phyloP scores from a whole-genome alignment of 2,888 invertebrate species.

The Hanleya hanleyi region DNA sequence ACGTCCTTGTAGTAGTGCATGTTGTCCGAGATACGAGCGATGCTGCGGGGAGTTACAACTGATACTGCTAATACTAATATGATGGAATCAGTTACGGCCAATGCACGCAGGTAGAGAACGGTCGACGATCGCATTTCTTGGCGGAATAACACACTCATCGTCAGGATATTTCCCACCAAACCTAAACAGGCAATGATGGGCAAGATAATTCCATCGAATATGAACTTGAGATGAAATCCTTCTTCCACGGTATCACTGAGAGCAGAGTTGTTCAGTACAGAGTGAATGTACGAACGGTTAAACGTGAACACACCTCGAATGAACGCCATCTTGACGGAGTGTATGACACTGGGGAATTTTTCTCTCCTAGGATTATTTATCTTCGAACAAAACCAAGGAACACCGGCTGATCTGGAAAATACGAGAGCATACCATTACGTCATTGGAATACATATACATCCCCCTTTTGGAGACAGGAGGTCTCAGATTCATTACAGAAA shows the following conservation, averaged over 20 bases:
- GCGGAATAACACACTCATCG: constrained; percentile 65
- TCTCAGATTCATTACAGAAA: too few relatives aligned
- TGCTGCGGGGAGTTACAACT: constrained; percentile 46
- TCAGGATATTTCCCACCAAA: constrained; percentile 63
- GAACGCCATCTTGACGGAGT: neutral
- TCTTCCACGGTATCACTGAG: constrained; percentile 26
- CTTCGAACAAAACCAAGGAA: too few relatives aligned
- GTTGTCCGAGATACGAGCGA: constrained; percentile 41
- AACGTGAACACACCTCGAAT: constrained; percentile 50
- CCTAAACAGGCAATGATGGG: constrained; percentile 61
- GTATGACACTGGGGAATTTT: neutral
- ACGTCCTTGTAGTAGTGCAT: constrained; percentile 50
- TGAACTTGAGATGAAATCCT: constrained; percentile 51
- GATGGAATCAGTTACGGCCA: constrained; percentile 62
- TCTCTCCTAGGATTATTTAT: too few relatives aligned
- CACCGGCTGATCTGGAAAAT: too few relatives aligned
- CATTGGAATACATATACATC: too few relatives aligned
- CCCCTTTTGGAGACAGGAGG: too few relatives aligned
- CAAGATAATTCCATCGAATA: constrained; percentile 60
- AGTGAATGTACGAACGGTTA: constrained; percentile 52
- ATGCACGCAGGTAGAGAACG: constrained; percentile 57
- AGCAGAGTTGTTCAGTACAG: constrained; percentile 42
- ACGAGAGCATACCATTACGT: too few relatives aligned
- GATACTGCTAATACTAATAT: constrained; percentile 47
- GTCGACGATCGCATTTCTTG: constrained; percentile 66